phyloP scores from a whole-genome alignment of 2,113 vertebrate species.

The Hydrolagus affinis region DNA sequence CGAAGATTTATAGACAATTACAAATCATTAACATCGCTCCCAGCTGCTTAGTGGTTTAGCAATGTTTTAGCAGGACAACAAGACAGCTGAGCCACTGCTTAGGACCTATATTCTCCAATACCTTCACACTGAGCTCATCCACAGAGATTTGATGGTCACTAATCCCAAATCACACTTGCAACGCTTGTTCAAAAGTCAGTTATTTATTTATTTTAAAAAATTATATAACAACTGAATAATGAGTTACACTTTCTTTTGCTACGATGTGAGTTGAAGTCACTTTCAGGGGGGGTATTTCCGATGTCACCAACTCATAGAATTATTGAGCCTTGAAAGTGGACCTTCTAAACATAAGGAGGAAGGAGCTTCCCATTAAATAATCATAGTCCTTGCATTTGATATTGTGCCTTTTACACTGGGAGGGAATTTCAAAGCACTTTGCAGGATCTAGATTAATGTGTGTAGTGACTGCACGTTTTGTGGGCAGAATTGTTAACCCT shows the following conservation, averaged over 20 bases:
- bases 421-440: too few relatives aligned
- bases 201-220: background rate
- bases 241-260: background rate
- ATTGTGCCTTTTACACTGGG: too few relatives aligned
- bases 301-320: too few relatives aligned
- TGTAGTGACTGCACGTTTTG: too few relatives aligned
- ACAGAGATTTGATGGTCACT: background rate
- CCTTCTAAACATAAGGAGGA: background rate
- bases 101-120: background rate
- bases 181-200: background rate
- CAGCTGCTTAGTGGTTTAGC: background rate
- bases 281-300: too few relatives aligned
- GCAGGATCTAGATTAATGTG: too few relatives aligned
- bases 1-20: constrained; percentile 15
- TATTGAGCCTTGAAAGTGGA: too few relatives aligned
- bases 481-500: too few relatives aligned
- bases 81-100: background rate
- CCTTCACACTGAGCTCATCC: background rate
- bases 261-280: background rate
- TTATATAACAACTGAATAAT: background rate
- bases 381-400: too few relatives aligned
- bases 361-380: background rate
- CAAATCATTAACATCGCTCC: background rate
- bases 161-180: background rate
- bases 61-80: background rate